Percentiles rank a stretch among this genome's conserved stretches.
Evolutionary conservation across 2,888 invertebrate species (phyloP).

Genomic region (Dendrolimus pini): DNA sequence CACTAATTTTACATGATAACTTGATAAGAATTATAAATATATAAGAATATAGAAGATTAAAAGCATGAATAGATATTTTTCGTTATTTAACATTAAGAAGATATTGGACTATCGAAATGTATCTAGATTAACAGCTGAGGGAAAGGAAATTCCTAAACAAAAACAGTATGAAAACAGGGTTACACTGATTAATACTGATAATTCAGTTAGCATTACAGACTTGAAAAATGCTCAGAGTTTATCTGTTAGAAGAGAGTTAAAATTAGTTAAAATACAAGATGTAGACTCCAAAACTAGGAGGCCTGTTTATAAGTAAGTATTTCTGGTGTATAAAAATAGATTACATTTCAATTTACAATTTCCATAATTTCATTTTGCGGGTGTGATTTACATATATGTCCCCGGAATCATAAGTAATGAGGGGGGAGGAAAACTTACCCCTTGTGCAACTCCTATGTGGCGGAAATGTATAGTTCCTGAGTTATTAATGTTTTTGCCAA

Average conservation of each 20-base stretch:
- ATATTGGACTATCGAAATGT: conserved; percentile 37
- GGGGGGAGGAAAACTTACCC: too few species aligned
- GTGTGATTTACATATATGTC: too few species aligned
- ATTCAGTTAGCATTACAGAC: conserved; percentile 76
- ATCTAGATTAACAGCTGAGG: conserved; percentile 48
- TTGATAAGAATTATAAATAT: too few species aligned
- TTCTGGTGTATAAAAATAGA: not conserved
- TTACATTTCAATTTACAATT: not conserved
- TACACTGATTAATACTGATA: conserved; percentile 78
- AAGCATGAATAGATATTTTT: conserved; percentile 41
- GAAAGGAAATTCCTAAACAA: conserved; percentile 62
- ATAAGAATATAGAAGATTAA: too few species aligned
- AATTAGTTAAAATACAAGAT: conserved; percentile 82
- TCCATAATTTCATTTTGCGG: too few species aligned
- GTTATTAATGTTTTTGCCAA: too few species aligned
- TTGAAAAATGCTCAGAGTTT: conserved; percentile 83
- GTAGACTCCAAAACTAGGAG: conserved; percentile 81
- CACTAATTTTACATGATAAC: too few species aligned
- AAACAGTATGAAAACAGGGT: conserved; percentile 70
- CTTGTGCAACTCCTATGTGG: too few species aligned
- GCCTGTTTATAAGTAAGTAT: conserved; percentile 79
- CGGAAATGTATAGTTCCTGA: too few species aligned
- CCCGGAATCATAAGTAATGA: too few species aligned
- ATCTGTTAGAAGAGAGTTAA: conserved; percentile 80
- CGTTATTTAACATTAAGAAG: conserved; percentile 28